These are phyloP conservation scores for Rousettus leschenaultii DNA, from an alignment of 2,113 vertebrate genomes.

Conservation along the genomic window DNA sequence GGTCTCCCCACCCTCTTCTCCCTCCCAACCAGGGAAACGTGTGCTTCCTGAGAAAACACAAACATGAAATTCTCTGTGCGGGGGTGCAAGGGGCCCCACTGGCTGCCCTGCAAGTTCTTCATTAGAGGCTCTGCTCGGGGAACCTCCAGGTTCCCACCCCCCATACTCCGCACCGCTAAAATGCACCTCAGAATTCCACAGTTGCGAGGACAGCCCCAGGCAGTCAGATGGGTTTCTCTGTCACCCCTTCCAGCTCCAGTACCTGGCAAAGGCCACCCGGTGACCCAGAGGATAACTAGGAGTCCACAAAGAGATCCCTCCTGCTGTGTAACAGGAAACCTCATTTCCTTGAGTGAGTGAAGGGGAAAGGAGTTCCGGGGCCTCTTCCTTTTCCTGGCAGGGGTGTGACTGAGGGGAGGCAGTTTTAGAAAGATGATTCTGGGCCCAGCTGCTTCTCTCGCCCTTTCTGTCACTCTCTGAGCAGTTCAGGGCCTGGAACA, in stretches of 20 bases:
- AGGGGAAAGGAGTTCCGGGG: not conserved
- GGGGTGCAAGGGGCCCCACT: not conserved
- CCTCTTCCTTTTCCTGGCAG: not conserved
- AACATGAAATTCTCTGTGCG: not conserved
- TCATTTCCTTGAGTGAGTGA: not conserved
- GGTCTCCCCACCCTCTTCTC: not conserved
- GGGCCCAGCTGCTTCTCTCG: not conserved
- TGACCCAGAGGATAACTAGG: not conserved
- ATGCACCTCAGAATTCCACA: not conserved
- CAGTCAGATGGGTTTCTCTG: not conserved
- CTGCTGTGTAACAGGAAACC: not conserved
- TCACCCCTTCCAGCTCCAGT: not conserved
- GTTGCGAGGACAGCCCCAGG: not conserved
- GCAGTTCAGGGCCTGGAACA: not conserved
- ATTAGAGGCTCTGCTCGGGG: not conserved
- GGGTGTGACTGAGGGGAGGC: not conserved
- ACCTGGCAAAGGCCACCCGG: not conserved
- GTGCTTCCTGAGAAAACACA: slow-evolving; percentile 47
- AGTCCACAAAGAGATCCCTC: not conserved
- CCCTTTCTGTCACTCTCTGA: not conserved
- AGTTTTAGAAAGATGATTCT: not conserved
- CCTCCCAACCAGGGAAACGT: slow-evolving; percentile 7
- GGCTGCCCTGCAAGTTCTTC: not conserved
- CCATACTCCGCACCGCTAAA: slow-evolving; percentile 5
- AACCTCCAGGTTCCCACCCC: not conserved